Conservation (phyloP, 2,113 vertebrate genomes). For the Callipepla squamata region DNA sequence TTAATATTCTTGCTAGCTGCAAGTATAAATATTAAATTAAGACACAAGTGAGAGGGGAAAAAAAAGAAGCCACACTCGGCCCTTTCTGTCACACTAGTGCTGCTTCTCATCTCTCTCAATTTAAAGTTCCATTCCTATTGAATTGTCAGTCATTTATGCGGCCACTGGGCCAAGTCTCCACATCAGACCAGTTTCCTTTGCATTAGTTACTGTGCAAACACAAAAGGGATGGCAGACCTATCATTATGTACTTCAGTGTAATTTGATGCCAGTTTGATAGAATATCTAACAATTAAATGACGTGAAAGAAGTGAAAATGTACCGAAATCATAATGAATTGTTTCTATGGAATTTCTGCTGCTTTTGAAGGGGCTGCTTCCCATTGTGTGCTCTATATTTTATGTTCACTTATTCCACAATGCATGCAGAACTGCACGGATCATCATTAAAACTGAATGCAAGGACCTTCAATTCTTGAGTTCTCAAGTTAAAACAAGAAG, state of each 20-base stretch:
- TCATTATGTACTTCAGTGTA: background rate
- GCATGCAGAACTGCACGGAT: background rate
- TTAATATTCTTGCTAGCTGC: conserved; percentile 29
- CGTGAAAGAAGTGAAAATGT: background rate
- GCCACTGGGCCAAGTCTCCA: background rate
- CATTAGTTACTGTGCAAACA: background rate
- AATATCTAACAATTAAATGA: background rate
- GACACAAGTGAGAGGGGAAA: background rate
- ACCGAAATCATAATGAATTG: background rate
- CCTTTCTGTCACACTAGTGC: background rate
- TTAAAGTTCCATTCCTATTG: background rate
- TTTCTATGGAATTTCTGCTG: background rate
- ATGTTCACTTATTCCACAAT: background rate
- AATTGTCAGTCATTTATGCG: background rate
- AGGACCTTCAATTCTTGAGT: background rate
- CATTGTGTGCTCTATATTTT: background rate
- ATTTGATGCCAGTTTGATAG: background rate
- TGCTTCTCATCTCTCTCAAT: background rate
- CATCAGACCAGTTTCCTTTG: background rate
- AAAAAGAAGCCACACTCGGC: background rate
- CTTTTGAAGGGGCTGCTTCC: background rate
- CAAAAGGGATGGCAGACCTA: background rate
- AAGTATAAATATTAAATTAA: conserved; percentile 23
- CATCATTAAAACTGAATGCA: background rate
- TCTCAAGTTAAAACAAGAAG: background rate